phyloP scores from a whole-genome alignment of 2,797 vertebrate genomes.

The Fundulus diaphanus region DNA sequence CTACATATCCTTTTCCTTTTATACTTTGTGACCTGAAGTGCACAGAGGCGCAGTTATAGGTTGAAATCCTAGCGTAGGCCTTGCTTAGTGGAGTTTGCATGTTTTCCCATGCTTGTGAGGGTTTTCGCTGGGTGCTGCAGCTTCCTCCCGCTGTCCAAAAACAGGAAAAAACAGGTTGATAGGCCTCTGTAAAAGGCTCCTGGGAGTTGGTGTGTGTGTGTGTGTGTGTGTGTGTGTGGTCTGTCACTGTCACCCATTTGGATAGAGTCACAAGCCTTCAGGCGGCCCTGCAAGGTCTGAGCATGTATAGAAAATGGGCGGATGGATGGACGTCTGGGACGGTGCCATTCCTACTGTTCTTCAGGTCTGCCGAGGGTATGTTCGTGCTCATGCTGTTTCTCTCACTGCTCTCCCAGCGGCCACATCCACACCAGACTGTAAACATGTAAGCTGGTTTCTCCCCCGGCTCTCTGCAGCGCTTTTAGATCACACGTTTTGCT shows the following conservation, averaged over 20 bases:
- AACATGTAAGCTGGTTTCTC: constrained; percentile 46
- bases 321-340: background rate
- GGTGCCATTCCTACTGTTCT: background rate
- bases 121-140: background rate
- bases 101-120: background rate
- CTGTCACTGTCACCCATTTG: background rate
- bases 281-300: background rate
- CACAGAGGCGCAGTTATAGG: background rate
- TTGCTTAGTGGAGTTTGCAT: background rate
- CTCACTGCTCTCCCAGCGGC: constrained; percentile 12
- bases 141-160: background rate
- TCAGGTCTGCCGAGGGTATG: constrained; percentile 1
- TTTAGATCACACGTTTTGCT: constrained; percentile 54
- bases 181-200: background rate
- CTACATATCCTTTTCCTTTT: constrained; percentile 1
- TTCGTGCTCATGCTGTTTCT: constrained; percentile 18
- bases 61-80: background rate
- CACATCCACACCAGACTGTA: constrained; percentile 31
- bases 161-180: background rate
- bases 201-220: background rate
- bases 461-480: constrained; percentile 24
- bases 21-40: background rate
- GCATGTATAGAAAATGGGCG: background rate
- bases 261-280: background rate
- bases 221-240: no score